Percentiles rank a stretch among this genome's conserved stretches.
Evolutionary conservation across 2,888 invertebrate genomes (phyloP).

Genomic region (Pomacea canaliculata): DNA sequence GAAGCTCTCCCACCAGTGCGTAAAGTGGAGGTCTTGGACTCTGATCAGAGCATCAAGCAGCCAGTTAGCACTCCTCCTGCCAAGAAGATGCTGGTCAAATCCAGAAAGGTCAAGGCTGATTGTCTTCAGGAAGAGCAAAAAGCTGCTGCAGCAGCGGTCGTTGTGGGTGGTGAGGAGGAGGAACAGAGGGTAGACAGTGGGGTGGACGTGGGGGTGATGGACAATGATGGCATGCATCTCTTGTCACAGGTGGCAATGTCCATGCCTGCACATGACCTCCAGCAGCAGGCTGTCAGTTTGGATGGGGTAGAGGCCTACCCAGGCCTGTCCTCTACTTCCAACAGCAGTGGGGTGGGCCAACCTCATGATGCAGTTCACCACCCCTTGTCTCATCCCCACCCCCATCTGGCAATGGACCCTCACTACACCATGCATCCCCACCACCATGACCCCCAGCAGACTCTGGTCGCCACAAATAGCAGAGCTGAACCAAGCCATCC

Average conservation of each 20-base stretch:
- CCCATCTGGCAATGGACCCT: slow-evolving; percentile 23
- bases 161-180: slow-evolving; percentile 14
- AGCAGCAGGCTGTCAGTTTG: slow-evolving; percentile 15
- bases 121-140: slow-evolving; percentile 25
- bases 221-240: slow-evolving; percentile 3
- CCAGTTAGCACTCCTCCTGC: slow-evolving; percentile 26
- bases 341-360: slow-evolving; percentile 6
- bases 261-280: slow-evolving; percentile 5
- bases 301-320: slow-evolving; percentile 6
- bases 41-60: slow-evolving; percentile 17
- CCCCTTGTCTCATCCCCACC: slow-evolving; percentile 18
- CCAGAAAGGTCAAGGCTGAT: slow-evolving; percentile 20
- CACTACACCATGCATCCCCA: slow-evolving; percentile 25
- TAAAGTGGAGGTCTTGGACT: slow-evolving; percentile 37
- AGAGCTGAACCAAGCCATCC: slow-evolving; percentile 8
- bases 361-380: slow-evolving; percentile 17
- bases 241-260: slow-evolving; percentile 14
- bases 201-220: neutral
- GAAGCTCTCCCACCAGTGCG: slow-evolving; percentile 48
- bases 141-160: slow-evolving; percentile 16
- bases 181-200: neutral
- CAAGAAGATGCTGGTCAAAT: slow-evolving; percentile 29
- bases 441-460: slow-evolving; percentile 22
- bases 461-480: neutral
- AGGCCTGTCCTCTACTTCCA: slow-evolving; percentile 8